These are phyloP conservation scores for Oenanthe oenanthe DNA, from an alignment of 2,113 vertebrate species.

Conservation along the genomic window DNA sequence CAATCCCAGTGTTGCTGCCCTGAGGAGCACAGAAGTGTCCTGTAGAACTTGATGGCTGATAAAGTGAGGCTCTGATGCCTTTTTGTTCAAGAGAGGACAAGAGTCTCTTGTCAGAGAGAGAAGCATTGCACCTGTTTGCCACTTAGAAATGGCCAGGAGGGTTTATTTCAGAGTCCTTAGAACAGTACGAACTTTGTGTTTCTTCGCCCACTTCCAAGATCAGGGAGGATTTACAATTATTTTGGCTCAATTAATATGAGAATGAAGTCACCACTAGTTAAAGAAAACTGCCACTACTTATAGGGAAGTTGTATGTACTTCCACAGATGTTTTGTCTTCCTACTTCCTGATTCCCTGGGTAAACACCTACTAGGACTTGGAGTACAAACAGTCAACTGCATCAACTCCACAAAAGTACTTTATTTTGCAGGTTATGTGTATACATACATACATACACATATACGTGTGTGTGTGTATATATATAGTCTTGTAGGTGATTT, in stretches of 20 bases:
- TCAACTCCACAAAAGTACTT: neutral
- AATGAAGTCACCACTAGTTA: neutral
- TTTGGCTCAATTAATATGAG: neutral
- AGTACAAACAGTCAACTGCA: neutral
- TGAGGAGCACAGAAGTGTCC: neutral
- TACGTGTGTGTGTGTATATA: no score
- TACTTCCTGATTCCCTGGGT: neutral
- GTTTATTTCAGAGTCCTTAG: neutral
- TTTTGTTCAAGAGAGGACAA: neutral
- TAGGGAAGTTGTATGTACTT: neutral
- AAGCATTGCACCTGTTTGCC: neutral
- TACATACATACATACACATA: no score
- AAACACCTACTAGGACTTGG: neutral
- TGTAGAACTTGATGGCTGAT: neutral
- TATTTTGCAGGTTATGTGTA: neutral
- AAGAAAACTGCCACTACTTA: neutral
- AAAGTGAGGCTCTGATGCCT: neutral
- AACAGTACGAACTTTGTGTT: neutral
- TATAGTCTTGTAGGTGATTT: neutral
- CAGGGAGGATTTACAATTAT: neutral
- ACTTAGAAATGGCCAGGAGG: neutral
- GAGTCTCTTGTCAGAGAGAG: neutral
- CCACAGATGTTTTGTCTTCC: neutral
- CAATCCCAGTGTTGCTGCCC: neutral
- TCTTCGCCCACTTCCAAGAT: neutral